These are phyloP conservation scores for Cyphomyrus discorhynchus DNA, from an alignment of 2,113 vertebrate species.

Conservation along the genomic window DNA sequence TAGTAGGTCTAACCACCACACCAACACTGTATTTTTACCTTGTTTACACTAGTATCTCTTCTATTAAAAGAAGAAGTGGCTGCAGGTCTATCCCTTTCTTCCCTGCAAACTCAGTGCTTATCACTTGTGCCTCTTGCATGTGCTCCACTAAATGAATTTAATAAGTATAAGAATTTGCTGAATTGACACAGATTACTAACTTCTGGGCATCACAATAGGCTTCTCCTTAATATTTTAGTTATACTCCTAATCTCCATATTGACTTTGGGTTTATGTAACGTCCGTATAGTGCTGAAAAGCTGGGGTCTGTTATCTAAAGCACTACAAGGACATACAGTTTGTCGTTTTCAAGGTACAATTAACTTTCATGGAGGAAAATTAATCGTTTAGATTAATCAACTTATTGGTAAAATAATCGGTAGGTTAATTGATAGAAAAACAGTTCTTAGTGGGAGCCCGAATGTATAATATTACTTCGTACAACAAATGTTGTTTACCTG, in stretches of 20 bases:
- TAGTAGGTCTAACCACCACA: not conserved
- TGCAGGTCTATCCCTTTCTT: not conserved
- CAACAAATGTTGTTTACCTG: not conserved
- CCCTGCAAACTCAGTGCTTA: not conserved
- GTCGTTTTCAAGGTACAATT: not conserved
- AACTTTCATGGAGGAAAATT: not conserved
- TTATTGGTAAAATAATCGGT: not conserved
- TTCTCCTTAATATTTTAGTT: not conserved
- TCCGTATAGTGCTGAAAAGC: not conserved
- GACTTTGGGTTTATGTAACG: not conserved
- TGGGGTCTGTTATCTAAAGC: not conserved
- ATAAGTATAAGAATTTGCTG: not conserved
- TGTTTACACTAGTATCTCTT: not conserved
- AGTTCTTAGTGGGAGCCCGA: not conserved
- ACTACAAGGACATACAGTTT: not conserved
- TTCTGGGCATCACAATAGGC: not conserved
- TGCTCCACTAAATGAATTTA: too few species aligned
- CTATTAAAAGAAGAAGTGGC: not conserved
- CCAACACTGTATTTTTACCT: not conserved
- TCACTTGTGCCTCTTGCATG: too few species aligned
- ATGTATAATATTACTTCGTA: not conserved
- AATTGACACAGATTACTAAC: not conserved
- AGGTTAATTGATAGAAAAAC: not conserved
- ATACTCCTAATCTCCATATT: not conserved
- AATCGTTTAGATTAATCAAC: not conserved